Evolutionary conservation across 2,113 vertebrate genomes (phyloP).

Genomic region (Motacilla tschutschensis): DNA sequence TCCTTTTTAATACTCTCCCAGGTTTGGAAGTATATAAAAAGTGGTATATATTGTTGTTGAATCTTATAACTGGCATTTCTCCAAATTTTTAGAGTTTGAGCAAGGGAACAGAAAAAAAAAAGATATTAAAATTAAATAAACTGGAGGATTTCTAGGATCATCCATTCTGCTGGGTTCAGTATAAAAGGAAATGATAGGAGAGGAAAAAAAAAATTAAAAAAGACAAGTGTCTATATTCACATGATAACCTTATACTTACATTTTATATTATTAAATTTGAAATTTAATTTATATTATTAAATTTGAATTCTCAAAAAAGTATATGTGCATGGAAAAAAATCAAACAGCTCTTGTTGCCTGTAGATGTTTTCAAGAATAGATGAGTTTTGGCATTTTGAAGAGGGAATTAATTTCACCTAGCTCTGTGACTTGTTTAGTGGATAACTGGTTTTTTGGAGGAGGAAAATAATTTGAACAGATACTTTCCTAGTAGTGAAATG

Average conservation of each 20-base stretch:
- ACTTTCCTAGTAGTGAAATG: neutral
- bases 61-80: neutral
- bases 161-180: neutral
- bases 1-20: neutral
- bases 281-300: neutral
- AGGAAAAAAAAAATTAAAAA: neutral
- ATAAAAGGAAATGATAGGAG: neutral
- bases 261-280: neutral
- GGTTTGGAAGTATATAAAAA: neutral
- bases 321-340: neutral
- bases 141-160: neutral
- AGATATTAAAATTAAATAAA: neutral
- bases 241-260: neutral
- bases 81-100: neutral
- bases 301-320: neutral
- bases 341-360: neutral
- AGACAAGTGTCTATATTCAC: neutral
- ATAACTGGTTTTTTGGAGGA: neutral
- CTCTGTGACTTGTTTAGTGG: neutral
- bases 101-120: neutral
- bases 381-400: neutral
- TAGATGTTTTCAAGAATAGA: neutral
- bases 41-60: neutral
- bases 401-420: neutral
- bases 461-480: neutral